A percentile compares a stretch with the other conserved stretches of the same genome.
Evolutionary conservation across 2,113 vertebrate species (phyloP).

Genomic region (Megaceryle torquata): DNA sequence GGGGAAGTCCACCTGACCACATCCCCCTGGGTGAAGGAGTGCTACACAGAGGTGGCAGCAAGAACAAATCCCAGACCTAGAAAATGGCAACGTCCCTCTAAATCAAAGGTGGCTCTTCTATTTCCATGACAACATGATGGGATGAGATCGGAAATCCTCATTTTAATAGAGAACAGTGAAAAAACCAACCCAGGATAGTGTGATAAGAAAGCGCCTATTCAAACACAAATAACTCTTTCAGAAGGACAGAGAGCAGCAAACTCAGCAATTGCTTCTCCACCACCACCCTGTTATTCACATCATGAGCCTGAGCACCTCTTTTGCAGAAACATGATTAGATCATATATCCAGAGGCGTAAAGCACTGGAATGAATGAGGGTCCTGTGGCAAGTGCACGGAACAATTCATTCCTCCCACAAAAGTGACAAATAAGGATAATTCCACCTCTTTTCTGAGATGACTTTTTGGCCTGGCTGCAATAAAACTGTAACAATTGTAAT

Average conservation of each 20-base stretch:
- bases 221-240: background rate
- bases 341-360: background rate
- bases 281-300: background rate
- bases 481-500: background rate
- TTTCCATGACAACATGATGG: background rate
- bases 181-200: background rate
- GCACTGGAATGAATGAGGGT: background rate
- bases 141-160: background rate
- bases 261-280: background rate
- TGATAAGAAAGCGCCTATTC: background rate
- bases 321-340: background rate
- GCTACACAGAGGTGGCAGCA: background rate
- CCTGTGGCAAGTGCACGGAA: background rate
- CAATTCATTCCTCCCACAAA: conserved; percentile 7
- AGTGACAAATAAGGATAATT: conserved; percentile 40
- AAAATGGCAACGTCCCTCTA: background rate
- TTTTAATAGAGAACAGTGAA: background rate
- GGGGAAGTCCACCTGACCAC: background rate
- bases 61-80: background rate
- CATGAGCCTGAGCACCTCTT: background rate
- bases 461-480: conserved; percentile 19
- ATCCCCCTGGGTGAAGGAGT: background rate
- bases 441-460: background rate
- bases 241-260: background rate
- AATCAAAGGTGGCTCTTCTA: background rate